Conservation (phyloP, 2,113 vertebrate species). For the Agapornis roseicollis region DNA sequence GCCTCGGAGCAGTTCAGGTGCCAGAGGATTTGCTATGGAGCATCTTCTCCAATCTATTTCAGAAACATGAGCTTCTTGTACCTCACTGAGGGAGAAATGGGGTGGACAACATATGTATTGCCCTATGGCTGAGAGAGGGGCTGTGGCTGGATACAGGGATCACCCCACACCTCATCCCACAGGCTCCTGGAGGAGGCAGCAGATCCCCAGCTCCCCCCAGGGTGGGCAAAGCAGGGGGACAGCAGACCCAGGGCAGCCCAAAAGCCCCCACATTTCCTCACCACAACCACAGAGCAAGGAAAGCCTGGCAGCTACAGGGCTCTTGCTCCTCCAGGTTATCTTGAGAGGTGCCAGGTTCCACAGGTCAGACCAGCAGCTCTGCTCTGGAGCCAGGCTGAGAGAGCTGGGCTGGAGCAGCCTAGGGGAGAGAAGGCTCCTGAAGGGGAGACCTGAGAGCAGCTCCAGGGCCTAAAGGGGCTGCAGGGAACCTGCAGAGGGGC, state of each 20-base stretch:
- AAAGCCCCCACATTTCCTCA: not conserved
- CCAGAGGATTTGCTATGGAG: not conserved
- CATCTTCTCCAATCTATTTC: not conserved
- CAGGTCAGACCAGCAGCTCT: not conserved
- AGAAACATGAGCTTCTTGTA: rapidly evolving
- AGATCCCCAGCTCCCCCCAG: not conserved
- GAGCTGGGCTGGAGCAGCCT: not conserved
- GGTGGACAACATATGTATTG: rapidly evolving
- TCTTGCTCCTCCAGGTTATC: not conserved
- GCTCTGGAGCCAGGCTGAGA: not conserved
- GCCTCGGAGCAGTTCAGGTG: not conserved
- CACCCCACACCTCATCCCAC: not conserved
- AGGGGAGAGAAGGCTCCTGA: not conserved
- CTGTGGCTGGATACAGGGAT: not conserved
- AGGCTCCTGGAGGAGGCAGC: not conserved
- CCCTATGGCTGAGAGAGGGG: rapidly evolving
- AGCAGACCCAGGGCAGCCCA: not conserved
- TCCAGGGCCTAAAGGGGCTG: too few relatives aligned
- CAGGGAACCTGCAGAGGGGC: too few relatives aligned
- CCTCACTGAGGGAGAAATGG: not conserved
- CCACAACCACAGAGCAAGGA: not conserved
- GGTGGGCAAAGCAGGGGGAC: too few relatives aligned
- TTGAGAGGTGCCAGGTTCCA: not conserved
- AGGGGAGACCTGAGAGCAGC: too few relatives aligned
- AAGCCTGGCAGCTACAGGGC: not conserved